Evolutionary conservation across 2,113 vertebrate genomes (phyloP).

Genomic region (Hippocampus barbouri): DNA sequence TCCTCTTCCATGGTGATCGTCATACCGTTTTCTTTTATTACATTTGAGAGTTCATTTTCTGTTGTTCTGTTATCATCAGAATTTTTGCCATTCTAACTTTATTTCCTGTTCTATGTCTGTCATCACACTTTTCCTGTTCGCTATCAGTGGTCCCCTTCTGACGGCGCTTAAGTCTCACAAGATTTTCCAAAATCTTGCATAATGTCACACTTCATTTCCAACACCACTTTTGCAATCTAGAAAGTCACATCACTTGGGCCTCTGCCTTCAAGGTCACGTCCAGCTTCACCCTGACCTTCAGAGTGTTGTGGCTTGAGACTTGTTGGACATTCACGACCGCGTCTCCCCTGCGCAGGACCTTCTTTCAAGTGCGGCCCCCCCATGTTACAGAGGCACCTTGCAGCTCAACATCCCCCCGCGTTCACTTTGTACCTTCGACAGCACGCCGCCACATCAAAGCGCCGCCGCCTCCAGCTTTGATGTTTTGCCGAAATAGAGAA

Average conservation of each 20-base stretch:
- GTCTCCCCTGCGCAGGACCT: constrained; percentile 89
- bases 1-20: too few species aligned
- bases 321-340: constrained; percentile 97
- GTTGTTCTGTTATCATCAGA: too few species aligned
- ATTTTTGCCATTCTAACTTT: too few species aligned
- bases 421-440: constrained; percentile 98
- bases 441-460: constrained; percentile 95
- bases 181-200: neutral
- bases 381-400: constrained; percentile 86
- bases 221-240: neutral
- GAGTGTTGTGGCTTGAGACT: constrained; percentile 72
- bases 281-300: constrained; percentile 60
- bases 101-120: too few species aligned
- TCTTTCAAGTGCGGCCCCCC: constrained; percentile 77
- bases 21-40: too few species aligned
- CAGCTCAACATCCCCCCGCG: constrained; percentile 94
- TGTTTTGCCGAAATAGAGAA: constrained; percentile 88
- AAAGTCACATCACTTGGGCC: constrained; percentile 34
- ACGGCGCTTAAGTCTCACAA: neutral
- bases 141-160: neutral
- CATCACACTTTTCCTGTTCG: too few species aligned
- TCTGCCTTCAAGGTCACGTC: constrained; percentile 68
- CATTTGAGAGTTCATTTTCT: too few species aligned
- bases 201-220: neutral
- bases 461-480: constrained; percentile 81